Base-by-base conservation (phyloP, 37 sponge, comb jelly and placozoan genomes). In the Diacarnus erythraeanus region DNA sequence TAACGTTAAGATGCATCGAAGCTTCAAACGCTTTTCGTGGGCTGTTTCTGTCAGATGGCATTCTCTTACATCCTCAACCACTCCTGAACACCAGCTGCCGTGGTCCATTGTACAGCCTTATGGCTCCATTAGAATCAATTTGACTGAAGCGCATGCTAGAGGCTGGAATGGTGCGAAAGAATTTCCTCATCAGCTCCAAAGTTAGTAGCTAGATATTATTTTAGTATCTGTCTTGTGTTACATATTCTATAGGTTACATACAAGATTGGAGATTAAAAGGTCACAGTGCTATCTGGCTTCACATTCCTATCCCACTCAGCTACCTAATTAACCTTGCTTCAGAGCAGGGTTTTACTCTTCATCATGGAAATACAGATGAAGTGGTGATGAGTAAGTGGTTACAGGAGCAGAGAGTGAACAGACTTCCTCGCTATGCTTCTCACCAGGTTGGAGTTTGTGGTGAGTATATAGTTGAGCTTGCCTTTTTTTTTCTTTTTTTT, bases 391-490 rank as follows among this genome's bases (percentile, higher is more conserved):
- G 18, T 22, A 69, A 23, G 27, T 94, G 94, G 94, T 77, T 94
- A 74, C 43, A 57, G 27, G 63, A 80, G 22, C 68, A 41, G 69
- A 78, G 30, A n/a, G 33, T 63, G 2, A 85, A 47, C 69, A 87
- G 71, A 72, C 54, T 94, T 0, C 90, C 91, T 56, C 72, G 2
- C n/a, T 90, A 84, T 80, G 91, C 88, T 57, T 75, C 91, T 33
- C 94, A 94, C 67, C 88, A 90, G 56, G 94, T 94, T 26, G 94
- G 91, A 27, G 94, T 84, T 17, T 88, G 81, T 71, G 93, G 93
- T 92, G 68, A 77, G 82, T 21, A 9, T 5, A 47, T 12, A 15
- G 51, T 47, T 47, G 51, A 47, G n/a, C n/a, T n/a, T n/a, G n/a
- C n/a, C n/a, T n/a, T n/a, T n/a, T n/a, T n/a, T n/a, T n/a, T n/a